Evolutionary conservation across 2,113 vertebrate species (phyloP), one percentile per base, ranked within the genome.

Genomic region (Tragelaphus imberbis): DNA sequence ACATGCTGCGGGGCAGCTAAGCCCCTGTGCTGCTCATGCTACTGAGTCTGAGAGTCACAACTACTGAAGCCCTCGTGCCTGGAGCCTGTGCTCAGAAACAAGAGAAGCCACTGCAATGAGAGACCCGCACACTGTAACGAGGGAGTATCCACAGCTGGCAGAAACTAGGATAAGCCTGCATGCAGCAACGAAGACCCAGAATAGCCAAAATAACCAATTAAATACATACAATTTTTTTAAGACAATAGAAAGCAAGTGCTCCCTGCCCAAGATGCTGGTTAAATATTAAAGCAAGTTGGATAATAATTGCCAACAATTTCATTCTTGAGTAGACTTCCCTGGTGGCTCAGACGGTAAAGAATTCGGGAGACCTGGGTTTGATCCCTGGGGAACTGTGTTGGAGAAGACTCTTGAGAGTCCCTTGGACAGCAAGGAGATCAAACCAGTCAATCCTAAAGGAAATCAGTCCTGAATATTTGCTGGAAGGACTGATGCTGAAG

Each of bases 1-100:
- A 44, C 6, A 4, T 44, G 23, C 2, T 0, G 21, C 1, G 6
- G 40, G 40, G 71, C 71, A 77, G 40, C 71, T 44, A 44, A 77
- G 40, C 40, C 40, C 23, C 4, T 27, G 40, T 77, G 36, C 71
- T 44, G 36, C 71, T 14, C 44, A 44, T 44, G 7, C 36, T 14
- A 44, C 71, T 44, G 40, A 44, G 23, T 44, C 71, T 1, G 15
- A 44, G 23, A 77, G 71, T 44, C 12, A 27, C 71, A 44, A 4
- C 71, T 44, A 2, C 40, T 77, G 71, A 77, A 77, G 23, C 40
- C 40, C 1, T 0, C 0, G 3, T 77, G 71, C 40, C 23, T 14
- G 14, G 36, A 27, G 36, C 36, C 36, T 77, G 23, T 44, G 23
- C 40, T 77, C 71, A 7, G 71, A 40, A 77, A 77, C 36, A 14